Evolutionary conservation across 1,140 invertebrate genomes (phyloP), one percentile per base, ranked within the genome.

Genomic region (Eulimnadia texana): DNA sequence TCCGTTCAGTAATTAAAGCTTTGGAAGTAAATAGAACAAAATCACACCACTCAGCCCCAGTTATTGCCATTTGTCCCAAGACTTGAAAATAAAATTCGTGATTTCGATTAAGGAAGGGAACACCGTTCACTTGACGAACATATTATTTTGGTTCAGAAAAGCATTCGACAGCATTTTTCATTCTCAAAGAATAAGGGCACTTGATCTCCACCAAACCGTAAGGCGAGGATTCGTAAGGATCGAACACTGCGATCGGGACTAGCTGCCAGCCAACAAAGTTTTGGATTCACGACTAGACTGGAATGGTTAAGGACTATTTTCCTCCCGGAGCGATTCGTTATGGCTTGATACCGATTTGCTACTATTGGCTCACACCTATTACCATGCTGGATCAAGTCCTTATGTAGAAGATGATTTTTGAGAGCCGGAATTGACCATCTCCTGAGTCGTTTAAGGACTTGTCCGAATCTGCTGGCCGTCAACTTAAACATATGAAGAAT

Each of bases 361-460:
- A 24, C 55, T 57, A 57, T n/a, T 57, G 24, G 24, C 27, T 57
- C 55, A 57, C 20, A 56, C 25, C n/a, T 56, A n/a, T 9, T 24
- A 11, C 54, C 54, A 24, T 56, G 25, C 25, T 56, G 20, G 25
- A 56, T 27, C 25, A 56, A 24, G 54, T 56, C 54, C 29, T n/a
- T 56, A 9, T 56, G 9, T 24, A 22, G 20, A 9, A 56, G 54
- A n/a, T 22, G 19, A 11, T 25, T 29, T 27, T 24, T 56, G 20
- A 56, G 9, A 11, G 20, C 2, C 25, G 54, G 54, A 24, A 25
- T n/a, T 11, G 54, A 22, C 54, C 54, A 56, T 27, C n/a, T 24
- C 54, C 19, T 22, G 3, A 19, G 25, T 22, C 54, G 54, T 29
- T 56, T 56, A 19, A 3, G 19, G 19, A 56, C n/a, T 27, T 56